A percentile compares a stretch with the other conserved stretches of the same genome.
phyloP scores from a whole-genome alignment of 2,888 invertebrate species.

The Chaetogeoica ovagalla region DNA sequence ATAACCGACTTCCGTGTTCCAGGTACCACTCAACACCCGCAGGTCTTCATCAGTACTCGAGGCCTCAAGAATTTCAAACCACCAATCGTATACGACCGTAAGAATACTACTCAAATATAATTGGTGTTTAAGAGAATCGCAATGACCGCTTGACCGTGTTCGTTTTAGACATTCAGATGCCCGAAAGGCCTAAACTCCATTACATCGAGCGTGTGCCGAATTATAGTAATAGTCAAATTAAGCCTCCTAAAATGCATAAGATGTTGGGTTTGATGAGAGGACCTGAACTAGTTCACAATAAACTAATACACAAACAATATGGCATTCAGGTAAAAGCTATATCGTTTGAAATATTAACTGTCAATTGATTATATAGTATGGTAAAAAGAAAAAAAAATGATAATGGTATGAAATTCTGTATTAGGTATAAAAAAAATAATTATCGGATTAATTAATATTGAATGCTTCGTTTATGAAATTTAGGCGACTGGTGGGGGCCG shows the following conservation, averaged over 20 bases:
- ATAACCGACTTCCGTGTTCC: not conserved
- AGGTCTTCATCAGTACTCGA: constrained; percentile 3
- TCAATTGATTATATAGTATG: not conserved
- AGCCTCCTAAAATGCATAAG: constrained; percentile 84
- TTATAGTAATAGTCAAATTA: constrained; percentile 66
- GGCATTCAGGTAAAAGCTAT: constrained; percentile 78
- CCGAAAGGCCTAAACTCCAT: constrained; percentile 72
- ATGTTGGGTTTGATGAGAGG: constrained; percentile 84
- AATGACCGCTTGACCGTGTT: not conserved
- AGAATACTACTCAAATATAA: not conserved
- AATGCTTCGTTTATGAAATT: constrained; percentile 18
- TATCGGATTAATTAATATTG: not conserved
- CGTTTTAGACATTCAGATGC: constrained; percentile 70
- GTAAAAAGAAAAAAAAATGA: no score
- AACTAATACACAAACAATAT: constrained; percentile 85
- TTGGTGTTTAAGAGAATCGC: not conserved
- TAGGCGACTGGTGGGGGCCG: constrained; percentile 85
- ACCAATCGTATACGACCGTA: constrained; percentile 53
- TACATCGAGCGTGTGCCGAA: constrained; percentile 75
- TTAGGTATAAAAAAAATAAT: not conserved
- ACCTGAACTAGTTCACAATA: constrained; percentile 83
- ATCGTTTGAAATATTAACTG: not conserved
- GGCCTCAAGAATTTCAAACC: constrained; percentile 54
- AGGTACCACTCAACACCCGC: constrained; percentile 1
- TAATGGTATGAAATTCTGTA: no score